phyloP scores from a whole-genome alignment of 2,888 invertebrate genomes.

The Drosophila gaucha region DNA sequence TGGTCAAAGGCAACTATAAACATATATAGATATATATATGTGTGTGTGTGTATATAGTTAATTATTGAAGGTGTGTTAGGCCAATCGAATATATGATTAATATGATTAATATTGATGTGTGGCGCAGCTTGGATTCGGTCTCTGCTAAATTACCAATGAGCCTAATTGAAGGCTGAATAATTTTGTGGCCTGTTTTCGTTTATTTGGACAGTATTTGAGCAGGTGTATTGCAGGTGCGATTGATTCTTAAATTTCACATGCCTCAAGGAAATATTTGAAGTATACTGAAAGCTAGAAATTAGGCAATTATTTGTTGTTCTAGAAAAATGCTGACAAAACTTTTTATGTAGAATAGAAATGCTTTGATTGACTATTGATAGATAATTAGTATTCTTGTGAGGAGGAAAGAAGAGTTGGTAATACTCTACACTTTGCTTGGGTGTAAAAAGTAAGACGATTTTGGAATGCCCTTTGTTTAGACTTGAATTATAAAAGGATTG shows the following conservation, averaged over 20 bases:
- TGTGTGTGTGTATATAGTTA: neutral
- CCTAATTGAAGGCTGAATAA: conserved; percentile 10
- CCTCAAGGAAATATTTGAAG: neutral
- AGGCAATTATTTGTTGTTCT: neutral
- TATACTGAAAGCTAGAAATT: neutral
- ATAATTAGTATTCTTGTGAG: no score
- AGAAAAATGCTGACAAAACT: no score
- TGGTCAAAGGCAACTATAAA: conserved; percentile 45
- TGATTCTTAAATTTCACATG: conserved; percentile 24
- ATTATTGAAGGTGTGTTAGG: conserved; percentile 33
- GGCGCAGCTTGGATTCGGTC: neutral
- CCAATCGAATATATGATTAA: conserved; percentile 28
- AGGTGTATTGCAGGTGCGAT: conserved; percentile 23
- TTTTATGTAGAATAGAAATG: no score
- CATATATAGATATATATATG: conserved; percentile 3
- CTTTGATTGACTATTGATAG: neutral
- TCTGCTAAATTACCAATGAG: conserved; percentile 7
- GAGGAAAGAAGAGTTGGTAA: no score
- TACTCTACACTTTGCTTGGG: no score
- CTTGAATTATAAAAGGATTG: no score
- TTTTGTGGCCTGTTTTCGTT: neutral
- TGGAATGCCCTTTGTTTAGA: no score
- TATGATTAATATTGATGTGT: conserved; percentile 17
- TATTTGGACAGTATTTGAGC: neutral
- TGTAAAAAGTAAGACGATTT: no score